A percentile compares a stretch with the other conserved stretches of the same genome.
phyloP scores from a whole-genome alignment of 2,888 invertebrate species.

The Branchinecta sandiegonensis region DNA sequence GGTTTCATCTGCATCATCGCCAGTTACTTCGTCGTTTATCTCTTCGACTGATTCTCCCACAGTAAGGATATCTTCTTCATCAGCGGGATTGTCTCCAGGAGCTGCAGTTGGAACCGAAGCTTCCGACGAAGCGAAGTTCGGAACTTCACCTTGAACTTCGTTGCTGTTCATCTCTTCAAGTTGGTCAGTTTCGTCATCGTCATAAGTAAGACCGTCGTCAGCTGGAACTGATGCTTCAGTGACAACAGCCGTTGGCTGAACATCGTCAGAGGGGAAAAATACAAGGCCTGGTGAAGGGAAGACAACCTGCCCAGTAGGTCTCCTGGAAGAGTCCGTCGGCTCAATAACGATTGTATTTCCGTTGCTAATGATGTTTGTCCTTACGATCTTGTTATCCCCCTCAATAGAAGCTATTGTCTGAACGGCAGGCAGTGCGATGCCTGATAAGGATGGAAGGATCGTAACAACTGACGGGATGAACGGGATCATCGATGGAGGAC shows the following conservation, averaged over 20 bases:
- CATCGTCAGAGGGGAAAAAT: neutral
- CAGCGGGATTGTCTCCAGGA: neutral
- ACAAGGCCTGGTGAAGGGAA: constrained; percentile 13
- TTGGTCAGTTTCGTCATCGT: neutral
- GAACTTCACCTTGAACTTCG: neutral
- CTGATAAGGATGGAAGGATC: constrained; percentile 5
- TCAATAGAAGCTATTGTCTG: constrained; percentile 32
- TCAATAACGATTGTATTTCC: constrained; percentile 23
- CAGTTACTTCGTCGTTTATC: neutral
- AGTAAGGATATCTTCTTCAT: neutral
- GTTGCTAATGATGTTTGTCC: constrained; percentile 29
- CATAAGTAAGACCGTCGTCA: neutral
- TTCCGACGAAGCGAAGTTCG: neutral
- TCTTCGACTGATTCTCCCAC: neutral
- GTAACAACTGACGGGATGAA: neutral
- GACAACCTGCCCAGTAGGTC: neutral
- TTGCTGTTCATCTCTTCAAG: neutral
- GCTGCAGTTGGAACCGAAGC: neutral
- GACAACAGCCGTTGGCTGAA: neutral
- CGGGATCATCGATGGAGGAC: neutral
- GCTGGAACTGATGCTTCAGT: neutral
- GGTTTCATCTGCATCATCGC: neutral
- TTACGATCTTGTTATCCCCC: constrained; percentile 31
- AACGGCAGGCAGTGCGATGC: constrained; percentile 21
- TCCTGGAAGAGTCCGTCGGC: constrained; percentile 23